phyloP scores from a whole-genome alignment of 2,113 vertebrate species.

The Callaeas wilsoni region DNA sequence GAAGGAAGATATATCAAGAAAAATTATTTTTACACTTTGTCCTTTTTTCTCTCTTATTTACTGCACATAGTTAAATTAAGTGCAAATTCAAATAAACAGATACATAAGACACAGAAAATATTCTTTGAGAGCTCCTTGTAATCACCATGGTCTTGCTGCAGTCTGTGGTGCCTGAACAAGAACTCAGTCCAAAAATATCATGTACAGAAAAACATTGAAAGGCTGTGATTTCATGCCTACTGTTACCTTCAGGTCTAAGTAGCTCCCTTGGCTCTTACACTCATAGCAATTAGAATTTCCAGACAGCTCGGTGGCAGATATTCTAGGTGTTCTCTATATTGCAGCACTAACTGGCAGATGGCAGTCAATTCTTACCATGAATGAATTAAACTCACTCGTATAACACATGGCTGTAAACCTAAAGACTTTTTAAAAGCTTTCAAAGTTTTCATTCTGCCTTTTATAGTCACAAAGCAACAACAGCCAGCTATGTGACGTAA shows the following conservation, averaged over 20 bases:
- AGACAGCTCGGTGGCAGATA: slow-evolving; percentile 19
- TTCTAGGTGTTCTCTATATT: not conserved
- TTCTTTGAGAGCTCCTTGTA: not conserved
- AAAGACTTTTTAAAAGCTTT: not conserved
- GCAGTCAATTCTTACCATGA: not conserved
- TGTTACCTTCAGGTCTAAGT: slow-evolving; percentile 36
- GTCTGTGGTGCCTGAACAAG: not conserved
- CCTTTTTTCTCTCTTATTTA: not conserved
- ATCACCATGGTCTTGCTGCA: not conserved
- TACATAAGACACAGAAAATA: not conserved
- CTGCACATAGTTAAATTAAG: not conserved
- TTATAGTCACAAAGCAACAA: not conserved
- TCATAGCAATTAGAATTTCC: slow-evolving; percentile 38
- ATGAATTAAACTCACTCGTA: not conserved
- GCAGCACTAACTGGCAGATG: not conserved
- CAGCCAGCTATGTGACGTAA: not conserved
- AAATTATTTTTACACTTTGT: not conserved
- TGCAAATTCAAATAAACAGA: not conserved
- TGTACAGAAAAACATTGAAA: not conserved
- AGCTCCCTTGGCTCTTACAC: slow-evolving; percentile 19
- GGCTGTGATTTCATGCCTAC: slow-evolving; percentile 32
- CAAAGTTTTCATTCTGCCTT: not conserved
- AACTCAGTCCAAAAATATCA: slow-evolving; percentile 18
- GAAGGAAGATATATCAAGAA: not conserved
- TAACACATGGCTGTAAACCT: not conserved